A percentile compares a stretch with the other conserved stretches of the same genome.
Evolutionary conservation across 2,888 invertebrate species (phyloP).

Genomic region (Drosophila macrospina): DNA sequence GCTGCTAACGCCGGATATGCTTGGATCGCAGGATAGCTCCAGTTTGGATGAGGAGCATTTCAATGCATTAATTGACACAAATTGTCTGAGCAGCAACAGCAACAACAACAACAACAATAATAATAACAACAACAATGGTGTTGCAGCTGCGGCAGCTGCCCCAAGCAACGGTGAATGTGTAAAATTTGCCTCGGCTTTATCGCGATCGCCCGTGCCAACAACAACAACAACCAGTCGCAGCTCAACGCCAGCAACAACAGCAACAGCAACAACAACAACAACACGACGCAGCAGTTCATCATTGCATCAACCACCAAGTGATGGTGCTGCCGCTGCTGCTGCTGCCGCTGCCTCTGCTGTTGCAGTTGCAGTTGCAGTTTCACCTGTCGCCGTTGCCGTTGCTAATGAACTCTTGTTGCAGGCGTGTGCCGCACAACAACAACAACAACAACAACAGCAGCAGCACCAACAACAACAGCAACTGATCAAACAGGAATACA

Average conservation of each 20-base stretch:
- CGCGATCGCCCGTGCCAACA: conserved; percentile 79
- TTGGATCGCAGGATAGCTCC: conserved; percentile 73
- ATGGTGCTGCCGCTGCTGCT: conserved; percentile 13
- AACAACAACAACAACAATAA: conserved; percentile 11
- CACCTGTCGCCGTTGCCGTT: conserved; percentile 82
- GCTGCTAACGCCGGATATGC: conserved; percentile 87
- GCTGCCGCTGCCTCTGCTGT: conserved; percentile 57
- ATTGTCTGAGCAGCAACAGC: conserved; percentile 82
- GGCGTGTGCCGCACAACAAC: conserved; percentile 80
- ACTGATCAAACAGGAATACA: conserved; percentile 76
- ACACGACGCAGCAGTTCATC: conserved; percentile 54
- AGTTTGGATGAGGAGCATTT: conserved; percentile 87
- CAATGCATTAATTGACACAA: conserved; percentile 86
- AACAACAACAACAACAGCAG: conserved; percentile 58
- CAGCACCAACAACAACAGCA: conserved; percentile 38
- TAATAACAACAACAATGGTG: conserved; percentile 15
- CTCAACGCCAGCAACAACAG: conserved; percentile 45
- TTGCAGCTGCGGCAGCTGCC: conserved; percentile 55
- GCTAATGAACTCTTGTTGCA: conserved; percentile 83
- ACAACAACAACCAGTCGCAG: conserved; percentile 42
- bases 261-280: conserved; percentile 35
- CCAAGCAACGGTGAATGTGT: conserved; percentile 70
- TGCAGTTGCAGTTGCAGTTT: conserved; percentile 71
- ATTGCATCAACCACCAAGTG: conserved; percentile 68
- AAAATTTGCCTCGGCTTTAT: conserved; percentile 67